A percentile compares a stretch with the other conserved stretches of the same genome.
These are phyloP conservation scores for Drosophila sordidula DNA, from an alignment of 2,888 invertebrate genomes.

Conservation along the genomic window DNA sequence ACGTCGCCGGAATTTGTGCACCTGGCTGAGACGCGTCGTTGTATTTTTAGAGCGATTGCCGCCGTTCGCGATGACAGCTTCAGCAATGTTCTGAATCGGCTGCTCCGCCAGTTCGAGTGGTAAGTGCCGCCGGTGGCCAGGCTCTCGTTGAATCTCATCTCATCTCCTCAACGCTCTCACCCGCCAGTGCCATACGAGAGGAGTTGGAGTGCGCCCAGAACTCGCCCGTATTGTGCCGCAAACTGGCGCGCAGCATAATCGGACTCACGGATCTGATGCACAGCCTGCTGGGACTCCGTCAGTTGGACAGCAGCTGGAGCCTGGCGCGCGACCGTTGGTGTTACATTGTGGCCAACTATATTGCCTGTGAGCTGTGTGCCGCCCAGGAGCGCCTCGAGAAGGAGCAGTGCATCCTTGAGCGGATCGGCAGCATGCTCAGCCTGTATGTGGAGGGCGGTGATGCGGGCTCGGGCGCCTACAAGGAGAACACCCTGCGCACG, in stretches of 20 bases:
- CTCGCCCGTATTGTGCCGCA: conserved; percentile 55
- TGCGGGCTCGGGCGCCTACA: conserved; percentile 30
- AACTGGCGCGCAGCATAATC: conserved; percentile 56
- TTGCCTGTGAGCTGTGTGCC: conserved; percentile 70
- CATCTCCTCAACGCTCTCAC: background rate
- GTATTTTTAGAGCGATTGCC: conserved; percentile 67
- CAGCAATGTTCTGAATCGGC: conserved; percentile 49
- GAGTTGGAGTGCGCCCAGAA: conserved; percentile 52
- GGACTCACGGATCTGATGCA: conserved; percentile 62
- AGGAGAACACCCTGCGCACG: conserved; percentile 57
- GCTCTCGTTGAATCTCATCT: background rate
- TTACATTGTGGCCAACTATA: conserved; percentile 70
- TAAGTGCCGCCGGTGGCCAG: conserved; percentile 23
- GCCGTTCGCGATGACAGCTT: conserved; percentile 62
- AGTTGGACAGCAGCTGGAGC: conserved; percentile 12
- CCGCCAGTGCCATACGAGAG: conserved; percentile 61
- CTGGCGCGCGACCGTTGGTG: conserved; percentile 61
- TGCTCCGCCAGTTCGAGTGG: conserved; percentile 64
- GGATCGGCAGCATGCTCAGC: conserved; percentile 63
- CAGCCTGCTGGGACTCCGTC: conserved; percentile 30
- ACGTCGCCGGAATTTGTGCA: conserved; percentile 57
- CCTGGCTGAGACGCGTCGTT: conserved; percentile 55
- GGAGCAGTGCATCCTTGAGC: conserved; percentile 61
- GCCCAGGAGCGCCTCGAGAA: conserved; percentile 59
- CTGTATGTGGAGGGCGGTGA: conserved; percentile 53